phyloP scores from a whole-genome alignment of 2,797 vertebrate species.

The Chloroceryle amazona region DNA sequence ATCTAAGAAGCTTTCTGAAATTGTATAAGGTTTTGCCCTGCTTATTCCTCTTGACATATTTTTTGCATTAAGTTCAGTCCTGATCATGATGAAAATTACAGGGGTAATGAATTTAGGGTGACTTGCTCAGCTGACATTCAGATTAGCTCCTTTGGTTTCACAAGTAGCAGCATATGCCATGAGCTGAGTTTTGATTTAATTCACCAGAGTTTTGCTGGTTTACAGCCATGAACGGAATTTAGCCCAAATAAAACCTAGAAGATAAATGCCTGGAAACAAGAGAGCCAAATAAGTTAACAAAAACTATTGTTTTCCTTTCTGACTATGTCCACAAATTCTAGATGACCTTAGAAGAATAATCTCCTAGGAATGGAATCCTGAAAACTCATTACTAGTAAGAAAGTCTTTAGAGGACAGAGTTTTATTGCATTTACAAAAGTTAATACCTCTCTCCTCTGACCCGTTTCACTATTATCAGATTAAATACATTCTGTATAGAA shows the following conservation, averaged over 20 bases:
- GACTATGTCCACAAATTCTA: neutral
- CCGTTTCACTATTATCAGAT: conserved; percentile 15
- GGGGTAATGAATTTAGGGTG: neutral
- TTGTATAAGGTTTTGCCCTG: accelerated
- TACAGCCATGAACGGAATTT: neutral
- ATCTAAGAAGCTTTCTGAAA: neutral
- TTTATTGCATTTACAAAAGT: conserved; percentile 67
- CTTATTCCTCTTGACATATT: neutral
- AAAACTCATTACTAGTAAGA: conserved; percentile 48
- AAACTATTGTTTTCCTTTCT: conserved; percentile 3
- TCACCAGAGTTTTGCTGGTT: neutral
- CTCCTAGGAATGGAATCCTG: conserved; percentile 13
- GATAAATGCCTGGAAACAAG: neutral
- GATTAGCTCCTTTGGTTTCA: neutral
- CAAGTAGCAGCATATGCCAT: neutral
- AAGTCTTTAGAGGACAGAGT: conserved; percentile 36
- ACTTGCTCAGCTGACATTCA: neutral
- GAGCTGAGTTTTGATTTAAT: neutral
- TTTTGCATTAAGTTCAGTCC: neutral
- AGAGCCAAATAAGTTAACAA: neutral
- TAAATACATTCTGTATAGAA: conserved; percentile 17
- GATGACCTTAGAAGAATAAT: conserved; percentile 48
- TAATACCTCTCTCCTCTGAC: conserved; percentile 50
- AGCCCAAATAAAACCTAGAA: neutral
- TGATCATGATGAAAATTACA: neutral